Evolutionary conservation across 2,113 vertebrate species (phyloP), one percentile per base, ranked within the genome.

Genomic region (Tricholaema leucomelas): DNA sequence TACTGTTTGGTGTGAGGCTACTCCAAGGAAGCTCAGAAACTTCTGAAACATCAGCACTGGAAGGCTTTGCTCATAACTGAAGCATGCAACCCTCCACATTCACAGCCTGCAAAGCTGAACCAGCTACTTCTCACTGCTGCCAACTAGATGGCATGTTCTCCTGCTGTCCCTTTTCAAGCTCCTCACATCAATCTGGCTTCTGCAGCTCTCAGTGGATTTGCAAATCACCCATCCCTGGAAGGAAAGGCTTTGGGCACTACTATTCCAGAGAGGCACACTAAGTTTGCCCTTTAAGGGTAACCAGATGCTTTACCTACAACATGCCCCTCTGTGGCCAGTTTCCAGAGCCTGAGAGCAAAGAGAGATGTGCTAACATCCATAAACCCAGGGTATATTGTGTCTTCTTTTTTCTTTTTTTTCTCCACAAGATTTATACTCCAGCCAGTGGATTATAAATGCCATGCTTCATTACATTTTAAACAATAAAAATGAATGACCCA

Each of bases 401-500:
- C 91, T 93, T 81, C 67, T 42, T 58, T 59, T 81, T 55, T 55
- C 28, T 50, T 50, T 25, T 35, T n/a, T 56, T 48, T 24, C 75
- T 86, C 61, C 82, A 75, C 42, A 31, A 90, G 87, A 94, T 72
- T 90, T 85, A n/a, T n/a, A n/a, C 90, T 89, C 88, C 94, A 94
- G 93, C 74, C 91, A 93, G 88, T 50, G 79, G 95, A 93, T 95
- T 94, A 97, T 96, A 96, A 96, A 96, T 85, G 94, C 96, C 95
- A 98, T 55, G 97, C 97, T 98, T 96, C 97, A 93, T 96, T 98
- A 97, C 93, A 72, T 96, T 83, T 94, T 80, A 94, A 97, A 97
- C 96, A 97, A 96, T 94, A 97, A 97, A 91, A 98, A 88, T 96
- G 98, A 98, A 97, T 96, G 97, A 98, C 92, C 96, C 97, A 95